A percentile compares a stretch with the other conserved stretches of the same genome.
phyloP scores from a whole-genome alignment of 2,113 vertebrate genomes.

The Narcine bancroftii region DNA sequence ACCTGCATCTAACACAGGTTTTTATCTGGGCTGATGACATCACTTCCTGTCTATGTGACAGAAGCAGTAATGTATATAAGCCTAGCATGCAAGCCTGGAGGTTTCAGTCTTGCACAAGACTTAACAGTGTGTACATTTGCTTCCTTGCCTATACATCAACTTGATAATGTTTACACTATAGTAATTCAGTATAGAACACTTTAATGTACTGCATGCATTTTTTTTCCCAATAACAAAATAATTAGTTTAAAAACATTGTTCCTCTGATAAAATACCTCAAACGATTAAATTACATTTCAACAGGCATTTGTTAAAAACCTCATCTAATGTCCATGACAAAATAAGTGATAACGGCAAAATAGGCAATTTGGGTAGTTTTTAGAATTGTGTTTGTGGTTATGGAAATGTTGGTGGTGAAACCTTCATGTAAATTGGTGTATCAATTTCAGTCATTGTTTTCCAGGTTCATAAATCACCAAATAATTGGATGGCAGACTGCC shows the following conservation, averaged over 20 bases:
- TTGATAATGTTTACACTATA: too few species aligned
- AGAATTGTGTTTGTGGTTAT: neutral
- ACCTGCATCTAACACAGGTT: too few species aligned
- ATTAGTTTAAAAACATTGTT: neutral
- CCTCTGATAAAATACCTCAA: neutral
- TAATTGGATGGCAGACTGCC: neutral
- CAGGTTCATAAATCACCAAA: neutral
- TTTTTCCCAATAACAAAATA: neutral
- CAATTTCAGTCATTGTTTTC: neutral
- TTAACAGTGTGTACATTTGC: too few species aligned
- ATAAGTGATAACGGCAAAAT: neutral
- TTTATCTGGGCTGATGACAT: too few species aligned
- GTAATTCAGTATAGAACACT: too few species aligned
- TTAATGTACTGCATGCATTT: too few species aligned
- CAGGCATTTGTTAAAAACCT: neutral
- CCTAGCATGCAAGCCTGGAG: too few species aligned
- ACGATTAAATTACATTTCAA: neutral
- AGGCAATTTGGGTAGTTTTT: neutral
- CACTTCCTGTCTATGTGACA: too few species aligned
- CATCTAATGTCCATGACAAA: neutral
- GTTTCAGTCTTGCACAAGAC: too few species aligned
- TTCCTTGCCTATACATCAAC: too few species aligned
- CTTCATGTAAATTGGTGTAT: neutral
- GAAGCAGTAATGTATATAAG: too few species aligned
- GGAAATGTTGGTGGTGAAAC: neutral